Evolutionary conservation across 2,888 invertebrate genomes (phyloP), one percentile per base, ranked within the genome.

Genomic region (Leptopilina drosophilae): DNA sequence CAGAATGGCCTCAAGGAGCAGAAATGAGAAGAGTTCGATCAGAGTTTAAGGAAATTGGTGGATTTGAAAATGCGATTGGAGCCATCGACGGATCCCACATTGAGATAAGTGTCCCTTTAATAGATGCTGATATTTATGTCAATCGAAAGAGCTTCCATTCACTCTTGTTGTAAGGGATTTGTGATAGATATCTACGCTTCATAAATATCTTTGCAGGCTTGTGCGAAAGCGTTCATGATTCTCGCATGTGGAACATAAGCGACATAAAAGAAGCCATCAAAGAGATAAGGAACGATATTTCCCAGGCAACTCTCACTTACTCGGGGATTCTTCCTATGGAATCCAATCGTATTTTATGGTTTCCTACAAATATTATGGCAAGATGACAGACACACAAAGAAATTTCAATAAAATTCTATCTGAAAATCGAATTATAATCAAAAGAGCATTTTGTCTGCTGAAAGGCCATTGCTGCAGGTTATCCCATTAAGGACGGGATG

Each of bases 221-320:
- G 15, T 76, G 56, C 40, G 66, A 76, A 56, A 78, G 78, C 15
- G 66, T 78, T 5, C 76, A 65, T 46, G 78, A 78, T 65, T 49
- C 78, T 26, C 76, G 76, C 12, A 65, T 78, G 4, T 78, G 73
- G 78, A 14, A 20, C 5, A 26, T 78, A 11, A 78, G 69, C 46
- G 69, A 67, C 20, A 78, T 64, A 14, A 78, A 73, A 40, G 12
- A 5, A 1, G 33, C 11, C 9, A 64, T 78, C 9, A 40, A 64
- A 11, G 53, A 49, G 40, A 75, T 75, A 11, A 8, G 9, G 3
- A 46, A 2, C 8, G 69, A 15, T 69, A 12, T 46, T 69, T 40
- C 49, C 69, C 66, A 4, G 20, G 20, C 7, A 14, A 20, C 6
- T n/a, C 66, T 26, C 26, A 26, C 9, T 9, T 26, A 26, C 14